Conservation (phyloP, 2,888 invertebrate genomes). For the Harpalus rubripes region DNA sequence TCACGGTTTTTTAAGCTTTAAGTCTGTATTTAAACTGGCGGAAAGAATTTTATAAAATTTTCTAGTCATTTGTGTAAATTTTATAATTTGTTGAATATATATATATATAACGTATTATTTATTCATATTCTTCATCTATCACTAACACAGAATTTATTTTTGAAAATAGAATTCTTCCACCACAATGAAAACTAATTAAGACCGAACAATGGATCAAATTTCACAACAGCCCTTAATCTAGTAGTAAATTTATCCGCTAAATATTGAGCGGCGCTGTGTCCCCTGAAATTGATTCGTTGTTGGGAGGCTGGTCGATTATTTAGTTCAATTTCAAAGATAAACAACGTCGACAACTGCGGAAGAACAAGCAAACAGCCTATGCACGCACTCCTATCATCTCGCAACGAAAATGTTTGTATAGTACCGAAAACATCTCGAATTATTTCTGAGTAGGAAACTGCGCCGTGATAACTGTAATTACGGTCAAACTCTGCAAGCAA, state of each 20-base stretch:
- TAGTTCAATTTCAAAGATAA: slow-evolving; percentile 58
- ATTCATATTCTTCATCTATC: no score
- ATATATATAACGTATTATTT: no score
- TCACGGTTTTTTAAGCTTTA: no score
- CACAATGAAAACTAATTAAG: slow-evolving; percentile 33
- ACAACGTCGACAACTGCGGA: slow-evolving; percentile 20
- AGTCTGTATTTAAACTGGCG: no score
- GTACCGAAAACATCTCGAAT: not conserved
- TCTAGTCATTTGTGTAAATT: no score
- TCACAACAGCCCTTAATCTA: slow-evolving; percentile 18
- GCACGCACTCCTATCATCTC: slow-evolving; percentile 14
- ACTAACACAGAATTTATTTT: not conserved
- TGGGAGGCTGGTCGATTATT: slow-evolving; percentile 49
- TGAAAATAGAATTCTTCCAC: not conserved
- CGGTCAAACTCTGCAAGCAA: not conserved
- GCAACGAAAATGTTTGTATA: not conserved
- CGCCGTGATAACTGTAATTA: not conserved
- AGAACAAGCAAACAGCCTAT: slow-evolving; percentile 35
- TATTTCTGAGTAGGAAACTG: not conserved
- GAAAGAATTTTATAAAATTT: no score
- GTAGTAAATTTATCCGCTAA: slow-evolving; percentile 29
- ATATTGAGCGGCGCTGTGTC: not conserved
- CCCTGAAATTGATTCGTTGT: slow-evolving; percentile 28
- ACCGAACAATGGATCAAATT: slow-evolving; percentile 32
- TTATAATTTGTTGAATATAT: no score